These are phyloP conservation scores for Ameiurus melas DNA, from an alignment of 2,113 vertebrate species.

Conservation along the genomic window DNA sequence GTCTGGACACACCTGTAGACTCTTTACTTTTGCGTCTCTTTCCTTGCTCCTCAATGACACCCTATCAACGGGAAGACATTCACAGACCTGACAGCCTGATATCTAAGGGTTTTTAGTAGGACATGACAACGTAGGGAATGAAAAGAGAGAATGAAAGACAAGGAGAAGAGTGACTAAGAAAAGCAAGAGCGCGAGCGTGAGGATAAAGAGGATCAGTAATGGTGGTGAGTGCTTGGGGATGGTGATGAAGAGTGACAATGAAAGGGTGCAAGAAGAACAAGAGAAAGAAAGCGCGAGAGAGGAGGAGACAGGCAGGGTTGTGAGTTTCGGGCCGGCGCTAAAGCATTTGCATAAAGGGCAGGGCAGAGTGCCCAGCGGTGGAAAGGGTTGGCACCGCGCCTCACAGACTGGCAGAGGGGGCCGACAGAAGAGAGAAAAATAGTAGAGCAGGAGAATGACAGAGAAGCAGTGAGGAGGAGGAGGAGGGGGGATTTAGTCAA, in stretches of 20 bases:
- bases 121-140: constrained; percentile 16
- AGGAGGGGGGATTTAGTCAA: constrained; percentile 70
- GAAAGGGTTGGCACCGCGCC: constrained; percentile 79
- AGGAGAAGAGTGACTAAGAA: constrained; percentile 36
- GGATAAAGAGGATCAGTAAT: constrained; percentile 32
- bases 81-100: neutral
- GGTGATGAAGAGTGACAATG: constrained; percentile 52
- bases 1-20: constrained; percentile 58
- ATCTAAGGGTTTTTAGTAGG: neutral
- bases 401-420: constrained; percentile 75
- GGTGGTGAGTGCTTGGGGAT: constrained; percentile 24
- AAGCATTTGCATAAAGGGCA: constrained; percentile 82
- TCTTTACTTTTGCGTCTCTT: neutral
- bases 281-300: constrained; percentile 57
- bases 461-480: constrained; percentile 56
- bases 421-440: constrained; percentile 71
- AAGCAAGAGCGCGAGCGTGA: neutral
- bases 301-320: constrained; percentile 69
- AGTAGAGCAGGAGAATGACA: constrained; percentile 67
- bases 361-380: constrained; percentile 78
- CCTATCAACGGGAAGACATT: neutral
- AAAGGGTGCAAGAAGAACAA: constrained; percentile 44
- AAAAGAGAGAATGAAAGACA: constrained; percentile 37
- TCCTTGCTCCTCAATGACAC: neutral
- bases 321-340: constrained; percentile 68